Percentiles rank a stretch among this genome's conserved stretches.
Evolutionary conservation across 2,113 vertebrate genomes (phyloP).

Genomic region (Reinhardtius hippoglossoides): DNA sequence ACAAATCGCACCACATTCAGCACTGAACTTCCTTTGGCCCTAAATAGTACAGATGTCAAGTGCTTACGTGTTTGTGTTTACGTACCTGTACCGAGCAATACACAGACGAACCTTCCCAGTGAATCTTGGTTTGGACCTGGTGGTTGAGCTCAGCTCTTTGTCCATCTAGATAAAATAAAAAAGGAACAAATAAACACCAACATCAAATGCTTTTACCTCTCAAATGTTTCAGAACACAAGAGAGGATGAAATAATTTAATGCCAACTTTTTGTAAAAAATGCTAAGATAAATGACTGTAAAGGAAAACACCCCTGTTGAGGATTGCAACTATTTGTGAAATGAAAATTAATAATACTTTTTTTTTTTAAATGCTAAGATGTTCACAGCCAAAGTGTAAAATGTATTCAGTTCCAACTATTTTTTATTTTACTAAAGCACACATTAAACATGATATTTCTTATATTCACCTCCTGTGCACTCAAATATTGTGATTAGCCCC

Average conservation of each 20-base stretch:
- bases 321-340: too few species aligned
- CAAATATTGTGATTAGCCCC: background rate
- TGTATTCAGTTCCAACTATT: background rate
- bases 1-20: too few species aligned
- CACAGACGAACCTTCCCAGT: slow-evolving; percentile 96
- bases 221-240: background rate
- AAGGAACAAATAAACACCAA: slow-evolving; percentile 4
- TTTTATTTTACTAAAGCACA: background rate
- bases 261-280: background rate
- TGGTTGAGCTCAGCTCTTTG: slow-evolving; percentile 88
- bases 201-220: background rate
- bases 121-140: slow-evolving; percentile 90
- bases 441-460: too few species aligned
- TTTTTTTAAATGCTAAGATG: background rate
- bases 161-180: slow-evolving; percentile 87
- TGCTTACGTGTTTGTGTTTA: background rate
- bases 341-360: too few species aligned
- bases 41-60: too few species aligned
- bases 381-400: background rate
- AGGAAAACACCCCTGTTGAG: too few species aligned
- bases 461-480: background rate
- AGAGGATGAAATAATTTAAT: background rate
- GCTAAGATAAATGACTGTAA: too few species aligned
- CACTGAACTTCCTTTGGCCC: too few species aligned
- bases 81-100: slow-evolving; percentile 95